phyloP scores from a whole-genome alignment of 2,113 vertebrate species.

The Gymnocephalus cernua region DNA sequence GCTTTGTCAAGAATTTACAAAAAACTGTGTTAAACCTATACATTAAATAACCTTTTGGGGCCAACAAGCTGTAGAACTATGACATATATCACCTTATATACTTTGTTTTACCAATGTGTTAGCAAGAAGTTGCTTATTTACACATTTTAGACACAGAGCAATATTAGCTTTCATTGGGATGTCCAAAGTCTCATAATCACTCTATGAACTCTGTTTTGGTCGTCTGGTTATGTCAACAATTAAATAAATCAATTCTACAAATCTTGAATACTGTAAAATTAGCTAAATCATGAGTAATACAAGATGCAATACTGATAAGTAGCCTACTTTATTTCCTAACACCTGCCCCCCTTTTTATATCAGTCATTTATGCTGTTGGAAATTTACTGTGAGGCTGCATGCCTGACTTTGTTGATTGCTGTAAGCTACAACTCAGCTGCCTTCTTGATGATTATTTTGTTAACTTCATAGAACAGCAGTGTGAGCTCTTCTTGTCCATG shows the following conservation, averaged over 20 bases:
- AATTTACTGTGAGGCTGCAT: not conserved
- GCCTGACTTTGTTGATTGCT: not conserved
- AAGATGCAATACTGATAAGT: not conserved
- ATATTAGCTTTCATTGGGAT: no score
- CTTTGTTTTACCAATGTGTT: no score
- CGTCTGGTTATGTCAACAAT: not conserved
- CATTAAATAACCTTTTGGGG: no score
- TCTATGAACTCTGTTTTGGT: no score
- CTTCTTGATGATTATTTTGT: constrained; percentile 7
- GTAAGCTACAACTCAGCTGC: not conserved
- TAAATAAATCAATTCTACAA: not conserved
- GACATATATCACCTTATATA: no score
- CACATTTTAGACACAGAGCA: no score
- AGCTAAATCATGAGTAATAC: not conserved
- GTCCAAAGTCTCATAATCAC: no score
- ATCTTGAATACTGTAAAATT: no score
- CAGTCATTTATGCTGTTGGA: not conserved
- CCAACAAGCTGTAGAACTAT: no score
- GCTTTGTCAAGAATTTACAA: not conserved
- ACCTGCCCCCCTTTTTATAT: not conserved
- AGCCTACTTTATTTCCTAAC: not conserved
- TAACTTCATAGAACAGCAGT: not conserved
- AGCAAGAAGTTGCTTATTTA: no score
- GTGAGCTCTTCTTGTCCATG: not conserved
- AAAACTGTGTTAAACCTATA: no score